Percentiles rank a stretch among this genome's conserved stretches.
Conservation (phyloP, 2,888 invertebrate species). For the Chymomyza procnemis region DNA sequence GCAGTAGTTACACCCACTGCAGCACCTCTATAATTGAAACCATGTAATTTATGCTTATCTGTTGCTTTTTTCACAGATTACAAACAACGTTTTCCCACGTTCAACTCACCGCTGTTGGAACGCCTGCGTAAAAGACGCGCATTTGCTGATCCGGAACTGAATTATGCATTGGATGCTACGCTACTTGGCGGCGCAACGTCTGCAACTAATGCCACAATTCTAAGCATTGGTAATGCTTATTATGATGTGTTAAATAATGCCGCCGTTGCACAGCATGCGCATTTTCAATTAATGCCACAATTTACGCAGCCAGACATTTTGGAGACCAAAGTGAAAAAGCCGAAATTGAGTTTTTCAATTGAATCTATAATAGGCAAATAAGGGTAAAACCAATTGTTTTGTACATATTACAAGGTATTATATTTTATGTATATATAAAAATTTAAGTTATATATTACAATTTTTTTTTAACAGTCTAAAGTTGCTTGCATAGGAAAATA, state of each 20-base stretch:
- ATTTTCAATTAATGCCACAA: constrained; percentile 46
- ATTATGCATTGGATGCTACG: constrained; percentile 75
- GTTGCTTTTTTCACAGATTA: constrained; percentile 70
- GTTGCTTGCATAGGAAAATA: constrained; percentile 37
- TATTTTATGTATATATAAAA: neutral
- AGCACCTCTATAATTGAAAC: neutral
- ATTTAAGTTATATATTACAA: neutral
- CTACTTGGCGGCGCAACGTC: constrained; percentile 43
- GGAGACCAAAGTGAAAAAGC: constrained; percentile 49
- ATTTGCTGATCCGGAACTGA: constrained; percentile 79
- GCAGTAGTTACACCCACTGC: constrained; percentile 2
- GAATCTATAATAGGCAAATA: constrained; percentile 85
- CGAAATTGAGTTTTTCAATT: constrained; percentile 80
- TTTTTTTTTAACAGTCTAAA: constrained; percentile 29
- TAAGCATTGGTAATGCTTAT: constrained; percentile 33
- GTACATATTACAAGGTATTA: neutral
- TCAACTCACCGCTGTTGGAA: constrained; percentile 76
- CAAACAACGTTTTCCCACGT: constrained; percentile 73
- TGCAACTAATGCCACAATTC: constrained; percentile 20
- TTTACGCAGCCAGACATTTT: neutral
- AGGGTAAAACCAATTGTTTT: constrained; percentile 32
- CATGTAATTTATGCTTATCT: constrained; percentile 32
- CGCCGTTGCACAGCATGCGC: constrained; percentile 30
- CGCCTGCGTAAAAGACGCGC: constrained; percentile 79
- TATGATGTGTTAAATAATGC: constrained; percentile 41